These are phyloP conservation scores for Tachystola acroxantha DNA, from an alignment of 2,888 invertebrate species.

Conservation along the genomic window DNA sequence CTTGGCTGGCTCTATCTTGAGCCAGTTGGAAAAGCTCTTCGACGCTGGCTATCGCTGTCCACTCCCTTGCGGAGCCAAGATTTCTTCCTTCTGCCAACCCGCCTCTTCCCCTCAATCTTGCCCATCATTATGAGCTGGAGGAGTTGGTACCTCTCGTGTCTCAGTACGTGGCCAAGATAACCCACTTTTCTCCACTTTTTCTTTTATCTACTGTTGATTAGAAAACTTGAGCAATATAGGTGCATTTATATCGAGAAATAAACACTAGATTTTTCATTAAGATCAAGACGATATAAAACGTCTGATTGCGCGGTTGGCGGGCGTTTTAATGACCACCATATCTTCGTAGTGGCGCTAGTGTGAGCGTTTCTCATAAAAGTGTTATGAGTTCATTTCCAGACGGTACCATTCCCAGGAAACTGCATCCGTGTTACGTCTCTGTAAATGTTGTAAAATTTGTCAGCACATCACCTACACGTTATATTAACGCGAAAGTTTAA, in stretches of 20 bases:
- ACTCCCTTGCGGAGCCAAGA: too few relatives aligned
- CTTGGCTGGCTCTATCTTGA: too few relatives aligned
- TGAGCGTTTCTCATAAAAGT: slow-evolving; percentile 56
- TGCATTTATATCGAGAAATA: neutral
- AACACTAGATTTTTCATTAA: slow-evolving; percentile 57
- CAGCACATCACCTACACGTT: slow-evolving; percentile 4
- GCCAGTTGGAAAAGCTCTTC: too few relatives aligned
- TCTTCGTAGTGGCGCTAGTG: slow-evolving; percentile 32
- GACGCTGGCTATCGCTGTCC: too few relatives aligned
- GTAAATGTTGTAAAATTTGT: slow-evolving; percentile 16
- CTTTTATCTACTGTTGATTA: too few relatives aligned
- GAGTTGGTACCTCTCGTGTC: too few relatives aligned
- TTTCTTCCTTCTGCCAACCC: too few relatives aligned
- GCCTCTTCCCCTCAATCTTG: too few relatives aligned
- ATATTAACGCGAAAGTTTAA: neutral
- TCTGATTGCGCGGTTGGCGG: slow-evolving; percentile 56
- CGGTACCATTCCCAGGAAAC: slow-evolving; percentile 29
- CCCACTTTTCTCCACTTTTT: too few relatives aligned
- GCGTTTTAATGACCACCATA: slow-evolving; percentile 63
- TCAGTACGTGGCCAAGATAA: too few relatives aligned
- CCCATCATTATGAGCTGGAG: too few relatives aligned
- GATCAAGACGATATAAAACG: slow-evolving; percentile 49
- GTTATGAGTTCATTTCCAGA: slow-evolving; percentile 70
- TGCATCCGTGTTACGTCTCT: slow-evolving; percentile 5
- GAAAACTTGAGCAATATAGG: too few relatives aligned